Evolutionary conservation across 2,113 vertebrate species (phyloP).

Genomic region (Pristiophorus japonicus): DNA sequence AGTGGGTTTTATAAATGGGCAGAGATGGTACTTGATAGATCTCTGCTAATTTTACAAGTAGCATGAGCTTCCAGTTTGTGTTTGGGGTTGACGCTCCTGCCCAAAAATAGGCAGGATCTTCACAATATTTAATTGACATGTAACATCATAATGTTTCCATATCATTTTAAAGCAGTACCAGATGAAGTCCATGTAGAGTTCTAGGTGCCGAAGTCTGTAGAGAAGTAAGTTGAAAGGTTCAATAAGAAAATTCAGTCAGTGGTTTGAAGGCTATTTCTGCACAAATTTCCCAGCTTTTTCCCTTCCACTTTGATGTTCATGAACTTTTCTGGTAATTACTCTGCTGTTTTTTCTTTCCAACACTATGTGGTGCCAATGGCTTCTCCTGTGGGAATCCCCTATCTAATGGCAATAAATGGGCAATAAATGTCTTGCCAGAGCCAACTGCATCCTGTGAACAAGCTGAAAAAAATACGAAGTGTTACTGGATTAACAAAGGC

Average conservation of each 20-base stretch:
- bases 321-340: neutral
- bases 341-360: neutral
- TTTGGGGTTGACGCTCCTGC: neutral
- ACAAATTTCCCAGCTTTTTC: too few relatives aligned
- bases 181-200: neutral
- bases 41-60: neutral
- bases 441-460: neutral
- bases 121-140: neutral
- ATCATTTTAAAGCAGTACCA: neutral
- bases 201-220: neutral
- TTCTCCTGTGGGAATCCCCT: neutral
- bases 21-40: neutral
- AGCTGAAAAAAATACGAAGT: neutral
- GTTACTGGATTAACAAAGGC: neutral
- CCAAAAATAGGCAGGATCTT: neutral
- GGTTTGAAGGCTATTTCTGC: too few relatives aligned
- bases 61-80: neutral
- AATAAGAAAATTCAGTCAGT: too few relatives aligned
- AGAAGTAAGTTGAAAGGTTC: neutral
- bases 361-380: neutral
- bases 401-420: neutral
- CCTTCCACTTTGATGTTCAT: neutral
- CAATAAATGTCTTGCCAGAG: neutral
- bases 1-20: neutral
- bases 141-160: neutral